These are phyloP conservation scores for Cydia amplana DNA, from an alignment of 1,140 invertebrate species.

Conservation along the genomic window DNA sequence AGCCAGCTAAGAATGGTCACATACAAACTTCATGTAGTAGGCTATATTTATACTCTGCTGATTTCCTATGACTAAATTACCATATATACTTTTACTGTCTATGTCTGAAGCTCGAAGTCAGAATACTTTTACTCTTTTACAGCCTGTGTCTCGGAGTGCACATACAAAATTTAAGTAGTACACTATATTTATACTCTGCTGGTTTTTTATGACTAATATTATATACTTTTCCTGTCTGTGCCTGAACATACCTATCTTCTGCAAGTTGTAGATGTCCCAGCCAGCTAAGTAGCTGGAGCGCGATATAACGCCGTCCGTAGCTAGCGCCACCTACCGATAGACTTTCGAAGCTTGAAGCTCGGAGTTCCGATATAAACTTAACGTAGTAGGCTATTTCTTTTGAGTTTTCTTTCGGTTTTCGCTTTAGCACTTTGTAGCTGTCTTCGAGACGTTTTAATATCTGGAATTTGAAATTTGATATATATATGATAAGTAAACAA, in stretches of 20 bases:
- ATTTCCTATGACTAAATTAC: neutral
- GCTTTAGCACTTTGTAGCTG: constrained; percentile 50
- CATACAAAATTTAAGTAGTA: too few relatives aligned
- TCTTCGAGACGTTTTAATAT: constrained; percentile 62
- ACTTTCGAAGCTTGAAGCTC: constrained; percentile 79
- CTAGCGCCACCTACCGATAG: constrained; percentile 87
- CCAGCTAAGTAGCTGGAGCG: constrained; percentile 80
- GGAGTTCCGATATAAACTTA: constrained; percentile 76
- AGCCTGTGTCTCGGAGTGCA: too few relatives aligned
- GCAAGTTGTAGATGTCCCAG: constrained; percentile 41
- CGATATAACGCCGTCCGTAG: constrained; percentile 83
- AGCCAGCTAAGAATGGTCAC: too few relatives aligned
- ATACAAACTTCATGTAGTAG: too few relatives aligned
- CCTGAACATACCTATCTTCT: constrained; percentile 46
- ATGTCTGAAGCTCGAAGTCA: too few relatives aligned
- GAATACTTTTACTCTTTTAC: too few relatives aligned
- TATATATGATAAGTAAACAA: too few relatives aligned
- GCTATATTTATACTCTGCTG: too few relatives aligned
- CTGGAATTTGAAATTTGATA: constrained; percentile 48
- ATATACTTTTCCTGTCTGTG: too few relatives aligned
- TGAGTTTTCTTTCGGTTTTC: constrained; percentile 34
- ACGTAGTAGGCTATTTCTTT: constrained; percentile 50
- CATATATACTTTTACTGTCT: too few relatives aligned
- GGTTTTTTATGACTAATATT: neutral
- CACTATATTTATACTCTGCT: too few relatives aligned